A percentile compares a stretch with the other conserved stretches of the same genome.
These are phyloP conservation scores for Sinocyclocheilus maitianheensis DNA, from an alignment of 2,113 vertebrate genomes.

Conservation along the genomic window DNA sequence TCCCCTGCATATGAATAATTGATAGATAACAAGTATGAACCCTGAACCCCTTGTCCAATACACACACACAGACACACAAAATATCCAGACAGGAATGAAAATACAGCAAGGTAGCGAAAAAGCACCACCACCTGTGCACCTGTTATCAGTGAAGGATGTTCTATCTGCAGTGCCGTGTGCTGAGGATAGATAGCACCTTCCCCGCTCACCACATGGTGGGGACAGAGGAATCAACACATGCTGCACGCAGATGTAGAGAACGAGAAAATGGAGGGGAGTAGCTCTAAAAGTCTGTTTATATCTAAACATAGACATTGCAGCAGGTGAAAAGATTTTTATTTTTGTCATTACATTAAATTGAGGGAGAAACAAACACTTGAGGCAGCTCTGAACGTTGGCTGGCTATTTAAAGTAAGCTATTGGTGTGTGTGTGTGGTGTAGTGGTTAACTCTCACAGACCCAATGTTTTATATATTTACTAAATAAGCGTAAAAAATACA, in stretches of 20 bases:
- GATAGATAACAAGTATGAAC: constrained; percentile 14
- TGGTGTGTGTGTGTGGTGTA: not conserved
- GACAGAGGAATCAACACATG: constrained; percentile 3
- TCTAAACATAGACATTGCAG: not conserved
- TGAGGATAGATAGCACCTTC: not conserved
- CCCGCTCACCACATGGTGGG: not conserved
- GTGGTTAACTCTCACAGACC: not conserved
- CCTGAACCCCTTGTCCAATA: not conserved
- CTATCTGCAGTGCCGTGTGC: not conserved
- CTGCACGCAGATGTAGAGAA: not conserved
- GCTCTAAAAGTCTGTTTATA: not conserved
- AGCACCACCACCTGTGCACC: not conserved
- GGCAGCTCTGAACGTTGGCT: not conserved
- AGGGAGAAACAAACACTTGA: not conserved
- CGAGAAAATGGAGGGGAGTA: not conserved
- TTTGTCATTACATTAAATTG: not conserved
- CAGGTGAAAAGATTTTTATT: not conserved
- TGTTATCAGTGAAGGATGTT: constrained; percentile 14
- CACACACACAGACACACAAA: too few species aligned
- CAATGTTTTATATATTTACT: not conserved
- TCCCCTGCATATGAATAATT: constrained; percentile 19
- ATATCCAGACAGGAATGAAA: constrained; percentile 1
- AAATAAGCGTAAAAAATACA: not conserved
- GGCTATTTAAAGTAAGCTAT: not conserved
- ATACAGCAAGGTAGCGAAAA: not conserved